Base-by-base conservation (phyloP, 2,797 vertebrate genomes). In the Xenentodon cancila region DNA sequence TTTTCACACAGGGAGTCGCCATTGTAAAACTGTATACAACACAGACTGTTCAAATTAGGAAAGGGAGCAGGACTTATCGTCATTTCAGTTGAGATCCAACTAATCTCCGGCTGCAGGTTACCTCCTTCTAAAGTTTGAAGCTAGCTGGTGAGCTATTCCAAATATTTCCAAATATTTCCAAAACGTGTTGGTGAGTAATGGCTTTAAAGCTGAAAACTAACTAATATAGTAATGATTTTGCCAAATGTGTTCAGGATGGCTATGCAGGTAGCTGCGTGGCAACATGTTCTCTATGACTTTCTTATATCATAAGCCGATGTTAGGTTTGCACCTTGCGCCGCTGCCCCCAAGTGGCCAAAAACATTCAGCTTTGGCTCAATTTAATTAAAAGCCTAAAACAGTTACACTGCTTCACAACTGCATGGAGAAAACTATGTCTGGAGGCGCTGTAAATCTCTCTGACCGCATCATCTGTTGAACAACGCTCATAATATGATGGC, bases 401-500 rank as follows among this genome's bases (percentile, higher is more conserved):
- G 45, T 61, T 55, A 25, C 49, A 53, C 45, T 44, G 53, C 47
- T 57, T 72, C 62, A 71, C 42, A 22, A 43, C 51, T 25, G 54
- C 4, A 19, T 45, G 48, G 13, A 65, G 30, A 71, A 60, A 58
- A 52, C 47, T 21, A 51, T 48, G 20, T 56, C 72, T 75, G 3
- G n/a, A 69, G 60, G 61, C 43, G 49, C 48, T 55, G 70, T 71
- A 86, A 81, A 80, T 80, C 65, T 78, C 51, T 53, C 49, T 25
- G 67, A 50, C 64, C 65, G 49, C 54, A 59, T 49, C 47, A 54
- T 52, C 76, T 60, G 67, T 66, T n/a, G 25, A 49, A 80, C 64
- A 87, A 77, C 59, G 19, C 71, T 84, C 73, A 70, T 69, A 76
- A 84, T 42, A 65, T 4, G 3, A 69, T 22, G 64, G 77, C 62